These are phyloP conservation scores for Scylla paramamosain DNA, from an alignment of 1,140 invertebrate genomes.

Conservation along the genomic window DNA sequence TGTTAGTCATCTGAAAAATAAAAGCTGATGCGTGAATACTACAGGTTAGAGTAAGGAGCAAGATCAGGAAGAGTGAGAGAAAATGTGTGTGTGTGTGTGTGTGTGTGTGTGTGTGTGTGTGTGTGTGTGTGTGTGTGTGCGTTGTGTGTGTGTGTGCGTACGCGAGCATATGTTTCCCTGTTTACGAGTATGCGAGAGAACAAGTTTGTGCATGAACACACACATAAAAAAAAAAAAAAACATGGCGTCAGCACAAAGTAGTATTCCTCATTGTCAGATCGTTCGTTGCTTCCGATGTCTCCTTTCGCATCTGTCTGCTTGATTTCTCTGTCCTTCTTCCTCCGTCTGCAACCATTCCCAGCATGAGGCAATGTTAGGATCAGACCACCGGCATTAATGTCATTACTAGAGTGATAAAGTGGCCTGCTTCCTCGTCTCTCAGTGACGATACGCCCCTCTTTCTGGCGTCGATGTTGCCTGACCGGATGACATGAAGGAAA, in stretches of 20 bases:
- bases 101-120: conserved; percentile 38
- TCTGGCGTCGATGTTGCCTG: background rate
- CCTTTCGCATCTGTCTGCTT: background rate
- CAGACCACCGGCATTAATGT: background rate
- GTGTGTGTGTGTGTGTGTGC: conserved; percentile 37
- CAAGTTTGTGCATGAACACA: background rate
- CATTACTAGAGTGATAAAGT: background rate
- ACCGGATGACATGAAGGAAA: conserved; percentile 11
- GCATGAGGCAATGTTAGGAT: background rate
- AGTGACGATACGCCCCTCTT: background rate
- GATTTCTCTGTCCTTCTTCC: background rate
- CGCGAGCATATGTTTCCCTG: background rate
- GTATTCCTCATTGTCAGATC: background rate
- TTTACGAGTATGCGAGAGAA: background rate
- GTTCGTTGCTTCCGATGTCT: background rate
- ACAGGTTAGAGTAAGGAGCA: too few relatives aligned
- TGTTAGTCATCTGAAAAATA: too few relatives aligned
- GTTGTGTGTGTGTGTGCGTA: background rate
- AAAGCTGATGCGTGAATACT: too few relatives aligned
- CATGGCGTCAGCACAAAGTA: too few relatives aligned
- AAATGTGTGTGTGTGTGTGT: conserved; percentile 4
- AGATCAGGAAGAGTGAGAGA: too few relatives aligned
- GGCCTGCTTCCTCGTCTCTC: background rate
- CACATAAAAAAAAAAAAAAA: too few relatives aligned
- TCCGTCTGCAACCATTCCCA: too few relatives aligned